Percentiles rank a stretch among this genome's conserved stretches.
These are phyloP conservation scores for Tipula lateralis DNA, from an alignment of 2,888 invertebrate species.

Conservation along the genomic window DNA sequence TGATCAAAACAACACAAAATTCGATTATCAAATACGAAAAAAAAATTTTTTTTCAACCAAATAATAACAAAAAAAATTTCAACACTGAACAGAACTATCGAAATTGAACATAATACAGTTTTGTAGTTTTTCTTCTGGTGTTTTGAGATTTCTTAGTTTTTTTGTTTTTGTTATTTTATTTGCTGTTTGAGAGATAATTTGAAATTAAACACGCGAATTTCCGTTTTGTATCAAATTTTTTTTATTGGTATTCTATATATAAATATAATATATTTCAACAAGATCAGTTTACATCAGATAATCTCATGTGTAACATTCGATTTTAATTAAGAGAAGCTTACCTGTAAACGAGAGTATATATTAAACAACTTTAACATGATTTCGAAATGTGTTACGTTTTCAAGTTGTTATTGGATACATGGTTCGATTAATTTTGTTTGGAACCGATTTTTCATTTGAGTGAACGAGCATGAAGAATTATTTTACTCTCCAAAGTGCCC, in stretches of 20 bases:
- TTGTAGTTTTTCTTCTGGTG: constrained; percentile 1
- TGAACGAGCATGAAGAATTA: no score
- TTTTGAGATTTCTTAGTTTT: not conserved
- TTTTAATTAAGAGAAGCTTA: constrained; percentile 1
- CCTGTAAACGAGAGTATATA: not conserved
- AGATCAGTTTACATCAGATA: constrained; percentile 19
- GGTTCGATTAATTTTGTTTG: not conserved
- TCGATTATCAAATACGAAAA: not conserved
- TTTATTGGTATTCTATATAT: not conserved
- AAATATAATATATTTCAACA: not conserved
- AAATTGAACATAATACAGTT: constrained; percentile 2
- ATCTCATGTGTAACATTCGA: not conserved
- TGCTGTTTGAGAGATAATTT: constrained; percentile 24
- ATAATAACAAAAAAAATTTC: not conserved
- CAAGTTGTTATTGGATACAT: not conserved
- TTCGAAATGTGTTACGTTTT: not conserved
- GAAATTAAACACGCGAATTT: constrained; percentile 24
- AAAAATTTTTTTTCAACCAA: constrained; percentile 2
- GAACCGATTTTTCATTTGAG: no score
- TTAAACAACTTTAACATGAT: not conserved
- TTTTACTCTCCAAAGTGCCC: no score
- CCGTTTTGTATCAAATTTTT: not conserved
- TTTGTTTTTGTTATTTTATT: constrained; percentile 9
- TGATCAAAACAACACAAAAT: not conserved
- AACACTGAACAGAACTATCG: not conserved